Evolutionary conservation across 2,888 invertebrate species (phyloP).

Genomic region (Hypsopygia costalis): DNA sequence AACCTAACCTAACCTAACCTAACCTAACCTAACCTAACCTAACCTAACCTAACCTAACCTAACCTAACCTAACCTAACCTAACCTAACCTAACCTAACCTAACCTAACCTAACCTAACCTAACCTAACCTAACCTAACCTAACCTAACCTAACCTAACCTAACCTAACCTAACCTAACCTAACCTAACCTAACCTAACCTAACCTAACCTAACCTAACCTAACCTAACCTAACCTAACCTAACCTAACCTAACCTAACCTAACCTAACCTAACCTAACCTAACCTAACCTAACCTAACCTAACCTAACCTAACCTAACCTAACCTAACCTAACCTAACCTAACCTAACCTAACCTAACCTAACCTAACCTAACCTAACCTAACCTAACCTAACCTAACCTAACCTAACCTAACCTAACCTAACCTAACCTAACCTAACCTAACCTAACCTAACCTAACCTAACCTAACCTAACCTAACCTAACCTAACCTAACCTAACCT

Average conservation of each 20-base stretch:
- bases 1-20: background rate
- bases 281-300: constrained; percentile 20
- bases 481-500: too few relatives aligned
- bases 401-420: too few relatives aligned
- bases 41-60: background rate
- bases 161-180: background rate
- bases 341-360: too few relatives aligned
- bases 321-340: too few relatives aligned
- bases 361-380: too few relatives aligned
- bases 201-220: background rate
- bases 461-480: too few relatives aligned
- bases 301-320: too few relatives aligned
- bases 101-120: background rate
- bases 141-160: background rate
- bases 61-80: background rate
- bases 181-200: background rate
- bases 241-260: constrained; percentile 1
- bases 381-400: too few relatives aligned
- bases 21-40: background rate
- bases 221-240: background rate
- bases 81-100: background rate
- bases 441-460: too few relatives aligned
- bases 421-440: too few relatives aligned
- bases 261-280: constrained; percentile 14
- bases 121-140: background rate